Conservation (phyloP, 2,113 vertebrate genomes). For the Gobius niger region DNA sequence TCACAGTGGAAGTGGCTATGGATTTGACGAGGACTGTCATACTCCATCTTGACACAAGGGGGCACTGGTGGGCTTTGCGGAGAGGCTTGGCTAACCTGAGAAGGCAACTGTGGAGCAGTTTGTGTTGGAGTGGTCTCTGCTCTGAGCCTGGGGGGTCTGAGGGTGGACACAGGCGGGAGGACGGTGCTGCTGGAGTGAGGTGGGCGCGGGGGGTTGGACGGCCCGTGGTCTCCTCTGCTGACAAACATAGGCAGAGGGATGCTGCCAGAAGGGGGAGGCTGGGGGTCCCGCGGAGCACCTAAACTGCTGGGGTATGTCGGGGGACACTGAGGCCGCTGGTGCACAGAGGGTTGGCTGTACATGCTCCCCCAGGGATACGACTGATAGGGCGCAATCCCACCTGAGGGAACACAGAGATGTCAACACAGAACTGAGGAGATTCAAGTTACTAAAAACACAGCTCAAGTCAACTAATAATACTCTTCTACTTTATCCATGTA, state of each 20-base stretch:
- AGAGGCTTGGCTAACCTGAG: slow-evolving; percentile 46
- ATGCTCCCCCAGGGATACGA: slow-evolving; percentile 71
- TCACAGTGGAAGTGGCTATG: slow-evolving; percentile 75
- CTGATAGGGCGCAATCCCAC: slow-evolving; percentile 66
- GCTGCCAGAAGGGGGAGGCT: slow-evolving; percentile 45
- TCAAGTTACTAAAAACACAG: too few species aligned
- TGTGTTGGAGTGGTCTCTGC: slow-evolving; percentile 43
- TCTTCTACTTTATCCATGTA: too few species aligned
- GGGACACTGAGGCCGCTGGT: slow-evolving; percentile 59
- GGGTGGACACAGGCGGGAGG: slow-evolving; percentile 59
- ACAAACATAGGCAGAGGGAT: slow-evolving; percentile 54
- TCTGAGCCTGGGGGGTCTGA: slow-evolving; percentile 42
- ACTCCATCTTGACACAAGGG: slow-evolving; percentile 66
- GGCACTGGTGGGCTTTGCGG: slow-evolving; percentile 55
- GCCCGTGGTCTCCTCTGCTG: slow-evolving; percentile 37
- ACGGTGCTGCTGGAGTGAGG: not conserved
- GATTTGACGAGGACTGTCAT: slow-evolving; percentile 65
- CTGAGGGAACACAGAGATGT: slow-evolving; percentile 37
- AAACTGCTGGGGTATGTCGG: slow-evolving; percentile 37
- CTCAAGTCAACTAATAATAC: not conserved
- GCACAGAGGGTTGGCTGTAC: slow-evolving; percentile 62
- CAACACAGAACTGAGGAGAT: slow-evolving; percentile 1
- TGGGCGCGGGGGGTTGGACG: slow-evolving; percentile 39
- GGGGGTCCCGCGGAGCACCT: slow-evolving; percentile 34
- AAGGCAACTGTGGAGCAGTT: slow-evolving; percentile 26